Conservation (phyloP, 2,888 invertebrate species). For the Trichogramma evanescens region DNA sequence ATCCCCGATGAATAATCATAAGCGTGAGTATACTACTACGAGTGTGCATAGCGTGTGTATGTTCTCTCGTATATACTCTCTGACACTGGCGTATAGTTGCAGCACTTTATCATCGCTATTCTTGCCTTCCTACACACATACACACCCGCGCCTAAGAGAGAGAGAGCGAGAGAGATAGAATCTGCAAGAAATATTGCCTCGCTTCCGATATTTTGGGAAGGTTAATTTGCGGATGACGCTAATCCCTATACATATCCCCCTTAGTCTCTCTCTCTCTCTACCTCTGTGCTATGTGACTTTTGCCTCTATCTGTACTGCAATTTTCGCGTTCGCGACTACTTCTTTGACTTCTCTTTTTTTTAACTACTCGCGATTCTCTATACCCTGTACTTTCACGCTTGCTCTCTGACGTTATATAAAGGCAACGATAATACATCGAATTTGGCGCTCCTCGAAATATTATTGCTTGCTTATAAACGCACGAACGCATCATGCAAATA, state of each 20-base stretch:
- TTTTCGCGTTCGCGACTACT: neutral
- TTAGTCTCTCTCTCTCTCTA: too few relatives aligned
- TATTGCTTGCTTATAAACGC: too few relatives aligned
- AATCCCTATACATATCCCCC: constrained; percentile 12
- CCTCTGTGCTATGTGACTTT: constrained; percentile 5
- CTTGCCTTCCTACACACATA: constrained; percentile 6
- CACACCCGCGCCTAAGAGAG: neutral
- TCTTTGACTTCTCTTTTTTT: too few relatives aligned
- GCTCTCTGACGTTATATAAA: too few relatives aligned
- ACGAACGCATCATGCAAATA: too few relatives aligned
- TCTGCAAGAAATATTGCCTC: constrained; percentile 25
- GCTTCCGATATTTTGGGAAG: constrained; percentile 24
- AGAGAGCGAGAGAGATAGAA: constrained; percentile 19
- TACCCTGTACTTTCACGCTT: too few relatives aligned
- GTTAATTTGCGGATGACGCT: constrained; percentile 26
- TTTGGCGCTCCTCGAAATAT: too few relatives aligned
- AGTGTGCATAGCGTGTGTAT: too few relatives aligned
- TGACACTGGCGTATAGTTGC: too few relatives aligned
- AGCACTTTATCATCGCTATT: constrained; percentile 24
- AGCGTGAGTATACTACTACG: constrained; percentile 22
- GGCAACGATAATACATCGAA: too few relatives aligned
- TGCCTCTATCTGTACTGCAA: constrained; percentile 19
- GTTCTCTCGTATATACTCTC: too few relatives aligned
- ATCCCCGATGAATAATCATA: constrained; percentile 43
- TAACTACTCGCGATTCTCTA: too few relatives aligned